Evolutionary conservation across 2,113 vertebrate species (phyloP).

Genomic region (Gadus chalcogrammus): DNA sequence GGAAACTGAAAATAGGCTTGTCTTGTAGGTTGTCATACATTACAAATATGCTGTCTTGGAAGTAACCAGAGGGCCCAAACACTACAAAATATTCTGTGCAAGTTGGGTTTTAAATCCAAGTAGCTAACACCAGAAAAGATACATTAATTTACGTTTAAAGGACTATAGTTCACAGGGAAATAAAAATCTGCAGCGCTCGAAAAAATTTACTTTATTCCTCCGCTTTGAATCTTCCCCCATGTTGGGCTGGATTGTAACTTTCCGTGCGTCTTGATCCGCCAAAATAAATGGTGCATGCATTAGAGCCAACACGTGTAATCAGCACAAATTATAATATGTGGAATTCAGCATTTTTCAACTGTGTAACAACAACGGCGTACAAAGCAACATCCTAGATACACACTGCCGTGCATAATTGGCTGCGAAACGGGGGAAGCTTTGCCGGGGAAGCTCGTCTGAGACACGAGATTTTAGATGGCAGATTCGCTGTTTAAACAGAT

Average conservation of each 20-base stretch:
- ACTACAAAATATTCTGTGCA: too few species aligned
- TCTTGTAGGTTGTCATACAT: too few species aligned
- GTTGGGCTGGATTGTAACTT: conserved; percentile 27
- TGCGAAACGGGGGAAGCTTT: conserved; percentile 9
- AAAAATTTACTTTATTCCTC: not conserved
- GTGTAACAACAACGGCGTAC: conserved; percentile 22
- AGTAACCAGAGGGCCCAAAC: too few species aligned
- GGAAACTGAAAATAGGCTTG: too few species aligned
- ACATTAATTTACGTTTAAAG: too few species aligned
- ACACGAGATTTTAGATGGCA: conserved; percentile 2
- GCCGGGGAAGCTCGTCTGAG: not conserved
- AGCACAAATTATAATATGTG: not conserved
- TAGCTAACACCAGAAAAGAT: too few species aligned
- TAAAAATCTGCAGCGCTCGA: not conserved
- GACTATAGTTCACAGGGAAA: not conserved
- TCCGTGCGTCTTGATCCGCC: conserved; percentile 18
- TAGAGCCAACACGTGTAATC: conserved; percentile 26
- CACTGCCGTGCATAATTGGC: conserved; percentile 44
- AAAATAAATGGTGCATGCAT: conserved; percentile 51
- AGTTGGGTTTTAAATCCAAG: too few species aligned
- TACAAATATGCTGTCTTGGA: too few species aligned
- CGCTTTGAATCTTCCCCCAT: conserved; percentile 34
- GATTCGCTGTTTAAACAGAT: conserved; percentile 35
- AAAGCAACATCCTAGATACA: conserved; percentile 33
- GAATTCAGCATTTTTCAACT: conserved; percentile 6